Base-by-base conservation (phyloP, 2,888 invertebrate genomes). In the Tetropium fuscum region DNA sequence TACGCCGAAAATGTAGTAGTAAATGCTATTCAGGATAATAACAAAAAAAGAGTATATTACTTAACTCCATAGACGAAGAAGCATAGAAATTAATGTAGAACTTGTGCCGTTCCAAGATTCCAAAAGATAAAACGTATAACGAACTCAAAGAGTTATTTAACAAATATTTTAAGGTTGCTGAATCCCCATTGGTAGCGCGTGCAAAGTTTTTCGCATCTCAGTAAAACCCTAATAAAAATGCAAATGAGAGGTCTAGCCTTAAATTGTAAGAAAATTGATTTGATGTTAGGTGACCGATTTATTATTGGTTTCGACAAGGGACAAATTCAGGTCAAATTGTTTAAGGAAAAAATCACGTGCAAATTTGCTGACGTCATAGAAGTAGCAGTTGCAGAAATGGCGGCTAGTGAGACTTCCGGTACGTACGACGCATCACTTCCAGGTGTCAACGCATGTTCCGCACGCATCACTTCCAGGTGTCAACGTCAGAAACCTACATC, bases 261-360 rank as follows among this genome's bases (percentile, higher is more conserved):
- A 10, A 32, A 41, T 7, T 41, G 53, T 30, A 15, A 18, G 19
- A 27, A 41, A 2, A 56, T 56, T 22, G 56, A 49, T 19, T 44
- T 57, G 49, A 57, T 57, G 57, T 27, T 49, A 19, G 25, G 25
- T 25, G 49, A 51, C 27, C 19, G 44, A 34, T 51, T 57, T 43
- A 38, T 51, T 3, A 18, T 44, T 20, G 57, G 57, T 7, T 55
- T 55, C 11, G 30, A 45, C 11, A 55, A 55, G 34, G 32, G 34
- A 11, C 20, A 19, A 22, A 8, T 51, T n/a, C 44, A 51, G 19
- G 49, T 51, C 7, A 51, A 36, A 48, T 20, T 57, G n/a, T 51
- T 36, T 22, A 49, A 30, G 13, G 49, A 49, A 32, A 55, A 57
- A 32, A 47, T 40, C 20, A 41, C 22, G n/a, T 43, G 20, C 6